phyloP scores from a whole-genome alignment of 2,797 vertebrate species.

The Enteromius radiatus region DNA sequence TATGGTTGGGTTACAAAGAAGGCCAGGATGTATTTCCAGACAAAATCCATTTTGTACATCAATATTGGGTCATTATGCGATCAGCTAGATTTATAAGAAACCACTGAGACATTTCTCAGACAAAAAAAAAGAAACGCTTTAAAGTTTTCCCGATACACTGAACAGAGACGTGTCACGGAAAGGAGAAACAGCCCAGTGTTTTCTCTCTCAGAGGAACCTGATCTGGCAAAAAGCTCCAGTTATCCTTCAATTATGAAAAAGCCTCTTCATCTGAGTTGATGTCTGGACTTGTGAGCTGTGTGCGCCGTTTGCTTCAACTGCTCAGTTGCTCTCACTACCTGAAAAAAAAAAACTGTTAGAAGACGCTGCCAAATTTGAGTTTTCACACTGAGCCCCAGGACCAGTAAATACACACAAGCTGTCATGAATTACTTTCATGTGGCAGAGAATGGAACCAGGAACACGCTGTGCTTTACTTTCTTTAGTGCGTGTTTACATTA shows the following conservation, averaged over 20 bases:
- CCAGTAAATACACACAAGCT: conserved; percentile 56
- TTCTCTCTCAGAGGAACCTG: conserved; percentile 38
- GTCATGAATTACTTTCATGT: conserved; percentile 59
- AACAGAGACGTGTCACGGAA: conserved; percentile 23
- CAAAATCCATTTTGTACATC: conserved; percentile 20
- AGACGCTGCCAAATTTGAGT: conserved; percentile 50
- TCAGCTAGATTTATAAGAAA: conserved; percentile 5
- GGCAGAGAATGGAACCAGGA: conserved; percentile 52
- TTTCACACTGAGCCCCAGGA: conserved; percentile 55
- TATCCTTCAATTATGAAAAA: conserved; percentile 52
- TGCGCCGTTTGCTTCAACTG: background rate
- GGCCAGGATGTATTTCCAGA: conserved; percentile 13
- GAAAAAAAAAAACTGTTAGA: conserved; percentile 33
- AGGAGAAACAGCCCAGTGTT: conserved; percentile 30
- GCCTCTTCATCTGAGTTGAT: conserved; percentile 44
- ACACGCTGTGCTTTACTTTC: conserved; percentile 35
- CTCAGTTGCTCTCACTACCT: conserved; percentile 46
- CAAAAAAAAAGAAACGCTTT: conserved; percentile 3
- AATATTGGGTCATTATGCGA: conserved; percentile 10
- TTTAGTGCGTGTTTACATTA: conserved; percentile 53
- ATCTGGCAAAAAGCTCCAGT: conserved; percentile 45
- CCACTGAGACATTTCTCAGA: background rate
- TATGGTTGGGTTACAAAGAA: conserved; percentile 11
- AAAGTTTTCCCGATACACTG: conserved; percentile 20
- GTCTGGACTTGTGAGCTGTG: conserved; percentile 38